Evolutionary conservation across 2,797 vertebrate genomes (phyloP), one percentile per base, ranked within the genome.

Genomic region (Spinus olivaceus): DNA sequence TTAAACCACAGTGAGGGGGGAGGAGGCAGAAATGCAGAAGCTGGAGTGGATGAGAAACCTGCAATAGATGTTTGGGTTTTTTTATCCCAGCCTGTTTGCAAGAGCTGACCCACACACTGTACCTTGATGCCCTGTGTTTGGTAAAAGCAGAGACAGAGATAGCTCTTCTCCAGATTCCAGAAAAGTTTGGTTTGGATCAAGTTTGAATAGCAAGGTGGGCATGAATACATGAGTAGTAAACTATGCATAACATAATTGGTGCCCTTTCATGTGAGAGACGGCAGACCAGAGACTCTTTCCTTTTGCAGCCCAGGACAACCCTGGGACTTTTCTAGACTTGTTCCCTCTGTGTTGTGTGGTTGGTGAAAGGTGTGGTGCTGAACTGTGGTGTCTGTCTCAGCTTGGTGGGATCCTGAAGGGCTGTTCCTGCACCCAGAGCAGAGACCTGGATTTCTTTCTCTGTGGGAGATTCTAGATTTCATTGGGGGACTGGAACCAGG

Each of bases 1-100:
- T 85, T n/a, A 74, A 17, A 46, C 8, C 9, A 20, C 0, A 4
- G 23, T 7, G 8, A 37, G 33, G 0, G 1, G 12, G 4, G 71
- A 66, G 24, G 30, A 25, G 30, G 18, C 54, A 53, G 35, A 39
- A 67, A 35, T 72, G 22, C 22, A 71, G 49, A 24, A 82, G 33
- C 18, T 67, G 41, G n/a, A 88, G 7, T 51, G 46, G 14, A 21
- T 71, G 39, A 67, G 53, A 78, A 94, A 54, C 32, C n/a, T 57
- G 8, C 20, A 33, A 1, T 60, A 80, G 22, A 21, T 37, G 5
- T n/a, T 30, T 9, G 23, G 5, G 1, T 0, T 12, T 39, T 64
- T 60, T 44, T 17, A 17, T 61, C 25, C 28, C 23, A 53, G 20
- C 37, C 46, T 69, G 22, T 81, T 87, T 66, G 22, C 47, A 78